A percentile compares a stretch with the other conserved stretches of the same genome.
phyloP scores from a whole-genome alignment of 2,113 vertebrate genomes.

The Poecilia latipinna region DNA sequence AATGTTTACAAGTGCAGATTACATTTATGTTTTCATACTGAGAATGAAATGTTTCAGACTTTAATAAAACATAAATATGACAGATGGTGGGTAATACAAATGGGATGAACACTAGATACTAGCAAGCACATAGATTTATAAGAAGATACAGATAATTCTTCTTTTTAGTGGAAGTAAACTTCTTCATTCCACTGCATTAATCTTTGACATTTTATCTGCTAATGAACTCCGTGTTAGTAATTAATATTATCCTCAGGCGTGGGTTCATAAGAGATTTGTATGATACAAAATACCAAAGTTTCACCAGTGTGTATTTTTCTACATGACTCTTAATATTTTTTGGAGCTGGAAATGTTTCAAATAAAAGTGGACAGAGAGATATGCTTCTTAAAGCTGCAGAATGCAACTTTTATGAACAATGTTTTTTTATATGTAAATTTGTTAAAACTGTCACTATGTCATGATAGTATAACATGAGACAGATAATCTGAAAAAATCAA shows the following conservation, averaged over 20 bases:
- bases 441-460: too few relatives aligned
- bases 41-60: background rate
- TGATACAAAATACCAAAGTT: background rate
- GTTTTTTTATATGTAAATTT: too few relatives aligned
- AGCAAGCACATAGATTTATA: background rate
- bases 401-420: too few relatives aligned
- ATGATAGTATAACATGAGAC: too few relatives aligned
- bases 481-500: too few relatives aligned
- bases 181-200: background rate
- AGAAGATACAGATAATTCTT: background rate
- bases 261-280: background rate
- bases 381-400: too few relatives aligned
- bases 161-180: background rate
- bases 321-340: background rate
- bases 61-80: background rate
- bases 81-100: background rate
- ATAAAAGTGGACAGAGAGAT: too few relatives aligned
- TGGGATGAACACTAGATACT: background rate
- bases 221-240: conserved; percentile 62
- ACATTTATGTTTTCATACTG: background rate
- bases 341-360: background rate
- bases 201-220: conserved; percentile 52
- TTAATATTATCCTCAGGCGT: conserved; percentile 42
- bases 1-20: background rate
- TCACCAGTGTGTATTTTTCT: background rate